These are phyloP conservation scores for Lampris megalopsis DNA, from an alignment of 2,113 vertebrate species.

Conservation along the genomic window DNA sequence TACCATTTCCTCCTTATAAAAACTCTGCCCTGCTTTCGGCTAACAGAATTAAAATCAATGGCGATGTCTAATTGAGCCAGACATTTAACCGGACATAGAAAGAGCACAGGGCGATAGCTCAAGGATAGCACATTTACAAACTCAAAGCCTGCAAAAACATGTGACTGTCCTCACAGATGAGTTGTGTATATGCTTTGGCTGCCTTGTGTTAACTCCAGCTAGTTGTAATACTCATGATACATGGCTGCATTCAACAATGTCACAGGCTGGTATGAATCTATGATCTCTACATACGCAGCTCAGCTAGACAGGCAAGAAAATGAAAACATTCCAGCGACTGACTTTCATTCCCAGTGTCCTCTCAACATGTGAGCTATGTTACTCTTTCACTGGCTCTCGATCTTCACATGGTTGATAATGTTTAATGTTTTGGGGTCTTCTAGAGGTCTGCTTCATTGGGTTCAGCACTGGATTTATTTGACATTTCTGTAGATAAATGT, in stretches of 20 bases:
- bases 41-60: too few species aligned
- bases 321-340: too few species aligned
- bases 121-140: slow-evolving; percentile 4
- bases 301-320: slow-evolving; percentile 37
- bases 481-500: slow-evolving; percentile 49
- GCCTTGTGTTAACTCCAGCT: slow-evolving; percentile 34
- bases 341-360: slow-evolving; percentile 5
- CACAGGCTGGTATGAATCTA: slow-evolving; percentile 24
- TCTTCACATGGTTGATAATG: slow-evolving; percentile 32
- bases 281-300: slow-evolving; percentile 28
- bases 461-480: slow-evolving; percentile 67
- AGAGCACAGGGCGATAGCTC: background rate
- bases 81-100: background rate
- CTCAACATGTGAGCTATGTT: slow-evolving; percentile 33
- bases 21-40: background rate
- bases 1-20: slow-evolving; percentile 24
- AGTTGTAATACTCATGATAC: slow-evolving; percentile 50
- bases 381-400: background rate
- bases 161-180: slow-evolving; percentile 22
- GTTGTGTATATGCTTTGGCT: slow-evolving; percentile 16
- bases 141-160: slow-evolving; percentile 13
- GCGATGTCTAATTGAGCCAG: too few species aligned
- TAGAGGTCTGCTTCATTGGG: slow-evolving; percentile 48
- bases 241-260: slow-evolving; percentile 40
- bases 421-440: slow-evolving; percentile 44